phyloP scores from a whole-genome alignment of 2,797 vertebrate genomes.

The Helostoma temminkii region DNA sequence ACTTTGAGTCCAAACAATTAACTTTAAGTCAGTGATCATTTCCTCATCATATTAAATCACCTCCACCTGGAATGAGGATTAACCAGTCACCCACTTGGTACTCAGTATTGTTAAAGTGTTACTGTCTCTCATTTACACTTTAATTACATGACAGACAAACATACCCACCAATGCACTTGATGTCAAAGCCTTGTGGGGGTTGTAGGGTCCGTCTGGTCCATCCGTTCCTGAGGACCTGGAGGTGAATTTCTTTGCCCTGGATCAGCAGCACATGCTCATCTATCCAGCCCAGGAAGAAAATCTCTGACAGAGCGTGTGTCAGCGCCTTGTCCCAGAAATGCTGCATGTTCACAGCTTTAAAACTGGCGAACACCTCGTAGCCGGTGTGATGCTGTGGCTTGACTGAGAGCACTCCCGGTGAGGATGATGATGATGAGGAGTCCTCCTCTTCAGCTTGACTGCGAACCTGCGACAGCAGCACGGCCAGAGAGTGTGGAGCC shows the following conservation, averaged over 20 bases:
- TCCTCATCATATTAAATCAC: neutral
- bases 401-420: constrained; percentile 27
- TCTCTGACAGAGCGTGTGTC: constrained; percentile 90
- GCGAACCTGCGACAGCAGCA: constrained; percentile 87
- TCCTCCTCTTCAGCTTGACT: constrained; percentile 45
- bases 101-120: neutral
- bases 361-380: constrained; percentile 95
- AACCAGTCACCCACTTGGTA: too few species aligned
- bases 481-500: constrained; percentile 93
- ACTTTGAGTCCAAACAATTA: neutral
- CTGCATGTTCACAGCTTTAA: constrained; percentile 96
- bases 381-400: constrained; percentile 87
- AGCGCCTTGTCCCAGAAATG: constrained; percentile 96
- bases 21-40: neutral
- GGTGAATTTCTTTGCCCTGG: constrained; percentile 91
- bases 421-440: constrained; percentile 10
- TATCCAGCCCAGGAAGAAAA: constrained; percentile 97
- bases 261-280: constrained; percentile 94
- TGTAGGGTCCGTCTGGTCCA: constrained; percentile 92
- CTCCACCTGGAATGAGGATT: neutral
- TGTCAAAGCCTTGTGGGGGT: constrained; percentile 91
- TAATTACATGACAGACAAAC: neutral
- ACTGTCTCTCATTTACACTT: neutral
- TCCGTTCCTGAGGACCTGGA: constrained; percentile 92
- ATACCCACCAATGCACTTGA: constrained; percentile 90